phyloP scores from a whole-genome alignment of 1,140 invertebrate species.

The Rhopalosiphum padi region DNA sequence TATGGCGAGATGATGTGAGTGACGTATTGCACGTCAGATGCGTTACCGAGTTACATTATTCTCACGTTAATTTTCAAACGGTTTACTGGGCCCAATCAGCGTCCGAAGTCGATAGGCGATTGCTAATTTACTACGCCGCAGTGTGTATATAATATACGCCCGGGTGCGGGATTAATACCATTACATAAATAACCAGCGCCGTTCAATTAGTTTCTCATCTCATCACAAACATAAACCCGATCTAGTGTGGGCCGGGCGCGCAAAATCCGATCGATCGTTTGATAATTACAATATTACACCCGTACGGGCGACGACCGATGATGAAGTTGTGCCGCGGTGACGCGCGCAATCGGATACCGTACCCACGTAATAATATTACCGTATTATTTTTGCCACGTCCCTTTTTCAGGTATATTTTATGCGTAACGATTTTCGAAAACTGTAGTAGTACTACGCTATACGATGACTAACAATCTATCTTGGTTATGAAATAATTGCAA shows the following conservation, averaged over 20 bases:
- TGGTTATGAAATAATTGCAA: neutral
- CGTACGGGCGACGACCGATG: too few relatives aligned
- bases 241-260: too few relatives aligned
- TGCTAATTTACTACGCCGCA: neutral
- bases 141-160: neutral
- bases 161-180: neutral
- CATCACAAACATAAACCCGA: neutral
- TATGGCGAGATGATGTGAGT: neutral
- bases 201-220: constrained; percentile 8
- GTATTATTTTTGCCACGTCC: neutral
- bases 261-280: neutral
- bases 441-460: neutral
- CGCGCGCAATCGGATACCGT: neutral
- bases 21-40: constrained; percentile 1
- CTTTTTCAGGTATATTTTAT: neutral
- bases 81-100: neutral
- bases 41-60: neutral
- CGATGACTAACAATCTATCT: neutral
- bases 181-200: neutral
- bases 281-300: neutral
- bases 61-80: constrained; percentile 14
- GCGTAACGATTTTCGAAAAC: neutral
- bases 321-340: neutral
- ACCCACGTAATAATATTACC: neutral
- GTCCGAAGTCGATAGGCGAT: neutral